Percentiles rank a stretch among this genome's conserved stretches.
Evolutionary conservation across 1,140 invertebrate genomes (phyloP).

Genomic region (Drosophila pseudoobscura): DNA sequence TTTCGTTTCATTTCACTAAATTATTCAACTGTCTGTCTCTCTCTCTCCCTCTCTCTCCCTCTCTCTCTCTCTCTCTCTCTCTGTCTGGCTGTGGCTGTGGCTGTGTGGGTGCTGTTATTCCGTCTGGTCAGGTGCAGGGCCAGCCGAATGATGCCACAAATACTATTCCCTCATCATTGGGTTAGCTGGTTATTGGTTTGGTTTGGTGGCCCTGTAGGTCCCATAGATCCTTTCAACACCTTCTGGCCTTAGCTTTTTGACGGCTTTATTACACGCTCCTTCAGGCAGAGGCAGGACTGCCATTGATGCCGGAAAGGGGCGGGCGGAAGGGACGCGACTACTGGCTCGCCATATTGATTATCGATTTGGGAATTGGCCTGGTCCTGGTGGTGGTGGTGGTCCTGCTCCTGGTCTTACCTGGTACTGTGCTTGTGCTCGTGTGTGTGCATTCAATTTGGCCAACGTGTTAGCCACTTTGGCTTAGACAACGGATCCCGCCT

Average conservation of each 20-base stretch:
- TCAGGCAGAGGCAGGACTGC: too few relatives aligned
- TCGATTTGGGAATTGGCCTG: constrained; percentile 79
- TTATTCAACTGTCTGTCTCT: constrained; percentile 62
- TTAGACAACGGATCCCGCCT: constrained; percentile 59
- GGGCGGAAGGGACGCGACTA: constrained; percentile 32
- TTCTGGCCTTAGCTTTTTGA: constrained; percentile 48
- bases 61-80: not conserved
- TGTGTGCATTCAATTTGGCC: constrained; percentile 75
- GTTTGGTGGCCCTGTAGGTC: constrained; percentile 35
- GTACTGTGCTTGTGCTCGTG: constrained; percentile 19
- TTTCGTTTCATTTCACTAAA: constrained; percentile 53
- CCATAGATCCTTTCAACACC: constrained; percentile 73
- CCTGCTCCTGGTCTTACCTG: constrained; percentile 19
- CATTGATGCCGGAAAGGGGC: not conserved
- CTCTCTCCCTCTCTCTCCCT: not conserved
- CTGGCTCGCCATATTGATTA: constrained; percentile 81
- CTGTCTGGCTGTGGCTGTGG: not conserved
- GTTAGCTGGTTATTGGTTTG: constrained; percentile 12
- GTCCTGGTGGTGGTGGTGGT: constrained; percentile 18
- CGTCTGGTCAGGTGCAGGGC: constrained; percentile 46
- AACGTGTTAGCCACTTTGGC: constrained; percentile 75
- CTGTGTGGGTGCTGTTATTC: constrained; percentile 35
- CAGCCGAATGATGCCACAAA: constrained; percentile 38
- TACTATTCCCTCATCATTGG: constrained; percentile 52
- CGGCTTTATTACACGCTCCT: constrained; percentile 62